phyloP scores from a whole-genome alignment of 2,888 invertebrate genomes.

The Cheilosia soror region DNA sequence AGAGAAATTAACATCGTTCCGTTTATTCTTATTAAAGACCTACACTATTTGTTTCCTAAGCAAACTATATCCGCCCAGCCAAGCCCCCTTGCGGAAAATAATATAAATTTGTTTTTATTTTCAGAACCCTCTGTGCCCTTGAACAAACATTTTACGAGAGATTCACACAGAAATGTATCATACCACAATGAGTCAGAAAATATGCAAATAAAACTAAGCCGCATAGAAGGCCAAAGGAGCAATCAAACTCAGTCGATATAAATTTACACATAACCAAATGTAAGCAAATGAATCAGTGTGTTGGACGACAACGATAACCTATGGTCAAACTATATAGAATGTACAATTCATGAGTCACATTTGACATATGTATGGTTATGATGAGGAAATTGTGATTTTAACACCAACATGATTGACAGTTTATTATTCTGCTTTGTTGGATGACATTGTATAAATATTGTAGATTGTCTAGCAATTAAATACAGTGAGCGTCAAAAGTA shows the following conservation, averaged over 20 bases:
- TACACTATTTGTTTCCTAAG: too few relatives aligned
- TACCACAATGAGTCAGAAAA: constrained; percentile 36
- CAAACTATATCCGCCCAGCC: too few relatives aligned
- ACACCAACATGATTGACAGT: too few relatives aligned
- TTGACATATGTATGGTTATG: too few relatives aligned
- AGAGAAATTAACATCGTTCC: too few relatives aligned
- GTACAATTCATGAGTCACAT: constrained; percentile 41
- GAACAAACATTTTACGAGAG: background rate
- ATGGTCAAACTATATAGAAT: constrained; percentile 44
- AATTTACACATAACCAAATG: too few relatives aligned
- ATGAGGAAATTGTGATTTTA: too few relatives aligned
- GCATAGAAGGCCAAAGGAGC: constrained; percentile 45
- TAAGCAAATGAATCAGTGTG: constrained; percentile 44
- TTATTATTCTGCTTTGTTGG: background rate
- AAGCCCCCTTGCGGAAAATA: background rate
- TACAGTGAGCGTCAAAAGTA: background rate
- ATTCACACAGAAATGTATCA: background rate
- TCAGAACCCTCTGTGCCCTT: background rate
- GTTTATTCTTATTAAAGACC: too few relatives aligned
- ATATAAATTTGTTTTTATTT: background rate
- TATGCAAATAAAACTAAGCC: constrained; percentile 49
- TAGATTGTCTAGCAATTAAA: background rate
- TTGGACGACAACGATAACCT: constrained; percentile 5
- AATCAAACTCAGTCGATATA: constrained; percentile 37
- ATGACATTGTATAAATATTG: background rate